Evolutionary conservation across 2,888 invertebrate species (phyloP).

Genomic region (Dasysyrphus tricinctus): DNA sequence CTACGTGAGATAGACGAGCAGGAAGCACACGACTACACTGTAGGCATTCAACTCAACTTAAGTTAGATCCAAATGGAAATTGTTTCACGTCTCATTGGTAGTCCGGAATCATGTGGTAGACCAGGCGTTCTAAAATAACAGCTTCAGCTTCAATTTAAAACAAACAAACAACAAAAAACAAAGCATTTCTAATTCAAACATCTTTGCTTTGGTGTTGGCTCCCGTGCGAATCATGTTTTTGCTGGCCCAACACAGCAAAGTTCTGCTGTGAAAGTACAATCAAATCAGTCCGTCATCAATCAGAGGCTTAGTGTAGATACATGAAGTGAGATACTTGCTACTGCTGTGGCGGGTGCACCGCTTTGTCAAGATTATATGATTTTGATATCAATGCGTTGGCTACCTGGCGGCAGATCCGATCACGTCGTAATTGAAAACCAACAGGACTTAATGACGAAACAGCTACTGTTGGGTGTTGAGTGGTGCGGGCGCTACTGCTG

Average conservation of each 20-base stretch:
- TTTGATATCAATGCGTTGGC: slow-evolving; percentile 74
- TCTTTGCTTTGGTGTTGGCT: slow-evolving; percentile 41
- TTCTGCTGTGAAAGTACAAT: slow-evolving; percentile 66
- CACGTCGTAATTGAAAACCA: slow-evolving; percentile 75
- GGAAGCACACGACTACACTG: slow-evolving; percentile 56
- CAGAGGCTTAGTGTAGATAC: slow-evolving; percentile 60
- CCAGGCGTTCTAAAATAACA: slow-evolving; percentile 38
- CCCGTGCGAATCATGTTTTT: slow-evolving; percentile 50
- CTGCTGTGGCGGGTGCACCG: slow-evolving; percentile 47
- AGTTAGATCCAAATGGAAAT: slow-evolving; percentile 60
- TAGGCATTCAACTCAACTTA: slow-evolving; percentile 42
- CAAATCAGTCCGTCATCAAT: slow-evolving; percentile 73
- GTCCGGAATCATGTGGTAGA: slow-evolving; percentile 68
- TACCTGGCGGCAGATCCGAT: slow-evolving; percentile 72
- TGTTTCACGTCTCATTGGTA: slow-evolving; percentile 65
- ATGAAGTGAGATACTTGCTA: slow-evolving; percentile 59
- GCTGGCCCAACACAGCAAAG: slow-evolving; percentile 15
- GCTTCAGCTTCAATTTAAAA: slow-evolving; percentile 37
- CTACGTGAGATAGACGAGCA: slow-evolving; percentile 47
- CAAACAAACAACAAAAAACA: slow-evolving; percentile 18
- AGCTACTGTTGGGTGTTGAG: slow-evolving; percentile 69
- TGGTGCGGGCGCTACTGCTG: slow-evolving; percentile 62
- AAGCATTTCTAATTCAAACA: slow-evolving; percentile 61
- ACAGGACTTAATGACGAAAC: slow-evolving; percentile 75
- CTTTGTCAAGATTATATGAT: slow-evolving; percentile 74